Conservation (phyloP, 2,113 vertebrate species). For the Chionis minor region DNA sequence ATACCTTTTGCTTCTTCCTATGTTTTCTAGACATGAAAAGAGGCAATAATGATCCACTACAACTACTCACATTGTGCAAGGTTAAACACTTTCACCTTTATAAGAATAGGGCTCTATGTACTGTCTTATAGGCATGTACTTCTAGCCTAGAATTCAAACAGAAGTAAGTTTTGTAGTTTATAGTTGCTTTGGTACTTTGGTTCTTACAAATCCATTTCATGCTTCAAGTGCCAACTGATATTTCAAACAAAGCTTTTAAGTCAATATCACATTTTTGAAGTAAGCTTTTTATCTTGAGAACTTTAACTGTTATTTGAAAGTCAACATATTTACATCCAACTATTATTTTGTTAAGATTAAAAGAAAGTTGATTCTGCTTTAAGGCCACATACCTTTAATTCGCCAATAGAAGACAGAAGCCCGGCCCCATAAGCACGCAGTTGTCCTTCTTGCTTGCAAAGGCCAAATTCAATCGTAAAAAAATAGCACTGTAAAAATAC, state of each 20-base stretch:
- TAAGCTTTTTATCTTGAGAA: slow-evolving; percentile 37
- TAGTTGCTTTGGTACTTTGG: background rate
- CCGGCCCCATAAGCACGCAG: slow-evolving; percentile 96
- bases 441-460: slow-evolving; percentile 97
- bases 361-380: slow-evolving; percentile 21
- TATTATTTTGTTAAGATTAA: slow-evolving; percentile 26
- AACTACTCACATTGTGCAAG: background rate
- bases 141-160: background rate
- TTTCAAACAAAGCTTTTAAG: slow-evolving; percentile 58
- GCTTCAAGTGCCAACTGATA: slow-evolving; percentile 41
- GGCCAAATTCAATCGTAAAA: slow-evolving; percentile 98
- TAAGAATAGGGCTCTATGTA: background rate
- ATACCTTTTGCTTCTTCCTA: background rate
- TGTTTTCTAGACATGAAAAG: background rate
- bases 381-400: slow-evolving; percentile 84
- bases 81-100: background rate
- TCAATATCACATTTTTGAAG: slow-evolving; percentile 37
- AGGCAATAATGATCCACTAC: background rate
- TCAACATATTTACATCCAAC: slow-evolving; percentile 27
- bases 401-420: slow-evolving; percentile 95
- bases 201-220: slow-evolving; percentile 53
- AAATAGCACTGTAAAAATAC: slow-evolving; percentile 90
- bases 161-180: slow-evolving; percentile 15
- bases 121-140: background rate
- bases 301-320: slow-evolving; percentile 39